A percentile compares a stretch with the other conserved stretches of the same genome.
Conservation (phyloP, 2,888 invertebrate genomes). For the Protodeltote pygarga region DNA sequence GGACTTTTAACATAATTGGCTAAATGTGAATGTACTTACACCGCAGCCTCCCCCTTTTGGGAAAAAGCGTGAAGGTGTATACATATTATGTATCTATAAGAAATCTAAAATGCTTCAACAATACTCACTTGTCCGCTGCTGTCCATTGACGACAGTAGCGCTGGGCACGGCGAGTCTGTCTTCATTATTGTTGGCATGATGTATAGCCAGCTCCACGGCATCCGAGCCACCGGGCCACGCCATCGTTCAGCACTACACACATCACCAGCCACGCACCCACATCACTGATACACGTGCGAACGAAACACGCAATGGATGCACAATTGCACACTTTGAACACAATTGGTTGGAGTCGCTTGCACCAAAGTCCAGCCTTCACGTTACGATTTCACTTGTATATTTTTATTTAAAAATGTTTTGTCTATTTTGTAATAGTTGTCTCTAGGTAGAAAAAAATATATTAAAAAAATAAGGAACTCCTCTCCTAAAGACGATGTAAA, state of each 20-base stretch:
- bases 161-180: slow-evolving; percentile 54
- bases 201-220: slow-evolving; percentile 73
- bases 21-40: too few relatives aligned
- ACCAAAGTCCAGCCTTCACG: slow-evolving; percentile 47
- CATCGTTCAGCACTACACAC: slow-evolving; percentile 58
- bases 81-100: too few relatives aligned
- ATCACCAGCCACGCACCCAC: slow-evolving; percentile 51
- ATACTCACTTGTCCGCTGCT: slow-evolving; percentile 60
- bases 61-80: too few relatives aligned
- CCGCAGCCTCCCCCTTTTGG: too few relatives aligned
- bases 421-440: slow-evolving; percentile 4
- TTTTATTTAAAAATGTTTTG: background rate
- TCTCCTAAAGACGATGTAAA: too few relatives aligned
- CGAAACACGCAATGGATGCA: slow-evolving; percentile 19
- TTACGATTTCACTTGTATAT: slow-evolving; percentile 11
- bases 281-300: slow-evolving; percentile 22
- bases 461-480: too few relatives aligned
- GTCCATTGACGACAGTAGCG: slow-evolving; percentile 57
- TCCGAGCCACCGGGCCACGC: slow-evolving; percentile 82
- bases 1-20: too few relatives aligned
- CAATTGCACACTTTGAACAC: slow-evolving; percentile 46
- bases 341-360: slow-evolving; percentile 34
- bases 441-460: too few relatives aligned
- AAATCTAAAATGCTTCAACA: too few relatives aligned
- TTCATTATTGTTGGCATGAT: slow-evolving; percentile 41